These are phyloP conservation scores for Girardinichthys multiradiatus DNA, from an alignment of 2,113 vertebrate genomes.

Conservation along the genomic window DNA sequence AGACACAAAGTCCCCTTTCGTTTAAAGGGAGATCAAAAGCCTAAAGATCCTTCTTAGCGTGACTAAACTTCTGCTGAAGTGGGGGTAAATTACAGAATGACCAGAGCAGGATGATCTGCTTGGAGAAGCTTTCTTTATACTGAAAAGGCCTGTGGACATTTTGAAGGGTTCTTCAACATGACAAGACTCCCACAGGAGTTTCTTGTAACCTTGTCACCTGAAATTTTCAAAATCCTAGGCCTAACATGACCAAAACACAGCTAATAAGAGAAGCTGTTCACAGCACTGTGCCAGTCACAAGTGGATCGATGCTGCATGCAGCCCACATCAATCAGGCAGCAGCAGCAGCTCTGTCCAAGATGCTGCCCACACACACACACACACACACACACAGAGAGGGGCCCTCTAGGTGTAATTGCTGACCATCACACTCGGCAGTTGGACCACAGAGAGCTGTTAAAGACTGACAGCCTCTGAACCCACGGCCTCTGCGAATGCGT, in stretches of 20 bases:
- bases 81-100: not conserved
- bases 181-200: not conserved
- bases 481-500: conserved; percentile 16
- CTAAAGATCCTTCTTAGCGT: conserved; percentile 19
- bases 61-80: conserved; percentile 1
- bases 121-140: not conserved
- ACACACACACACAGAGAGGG: not conserved
- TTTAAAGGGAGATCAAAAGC: conserved; percentile 47
- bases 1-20: conserved; percentile 34
- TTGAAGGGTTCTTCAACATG: not conserved
- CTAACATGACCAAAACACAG: not conserved
- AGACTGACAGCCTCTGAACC: conserved; percentile 39
- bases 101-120: not conserved
- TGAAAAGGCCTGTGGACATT: not conserved
- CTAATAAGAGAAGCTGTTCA: not conserved
- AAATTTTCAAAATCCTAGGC: not conserved
- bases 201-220: not conserved
- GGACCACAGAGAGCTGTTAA: conserved; percentile 27
- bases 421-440: conserved; percentile 53
- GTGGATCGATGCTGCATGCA: conserved; percentile 46
- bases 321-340: conserved; percentile 60
- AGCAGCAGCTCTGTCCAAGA: conserved; percentile 35
- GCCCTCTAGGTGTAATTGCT: conserved; percentile 38
- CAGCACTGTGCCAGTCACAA: conserved; percentile 24
- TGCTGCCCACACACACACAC: conserved; percentile 25